Percentiles rank a stretch among this genome's conserved stretches.
Conservation (phyloP, 2,888 invertebrate genomes). For the Margaritifera margaritifera region DNA sequence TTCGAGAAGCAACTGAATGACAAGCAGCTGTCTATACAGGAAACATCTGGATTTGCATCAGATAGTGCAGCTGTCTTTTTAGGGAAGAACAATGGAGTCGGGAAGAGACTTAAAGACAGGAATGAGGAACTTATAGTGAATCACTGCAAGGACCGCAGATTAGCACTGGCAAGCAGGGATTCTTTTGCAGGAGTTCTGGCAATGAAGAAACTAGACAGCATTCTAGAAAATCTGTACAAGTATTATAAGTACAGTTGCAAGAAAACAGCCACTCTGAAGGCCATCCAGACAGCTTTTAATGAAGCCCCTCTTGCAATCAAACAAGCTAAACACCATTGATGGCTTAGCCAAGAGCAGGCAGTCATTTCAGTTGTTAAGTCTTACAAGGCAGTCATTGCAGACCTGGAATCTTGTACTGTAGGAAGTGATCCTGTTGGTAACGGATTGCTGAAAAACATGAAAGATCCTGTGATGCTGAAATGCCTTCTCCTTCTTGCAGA, state of each 20-base stretch:
- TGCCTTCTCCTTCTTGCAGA: constrained; percentile 22
- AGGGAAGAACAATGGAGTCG: too few relatives aligned
- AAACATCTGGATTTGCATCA: constrained; percentile 26
- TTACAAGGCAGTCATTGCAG: constrained; percentile 21
- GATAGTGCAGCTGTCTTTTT: too few relatives aligned
- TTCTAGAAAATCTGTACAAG: constrained; percentile 25
- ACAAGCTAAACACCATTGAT: too few relatives aligned
- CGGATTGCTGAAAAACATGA: constrained; percentile 32
- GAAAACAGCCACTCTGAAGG: constrained; percentile 22
- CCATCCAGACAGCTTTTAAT: constrained; percentile 24
- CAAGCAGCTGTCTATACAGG: constrained; percentile 3
- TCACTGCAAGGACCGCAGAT: too few relatives aligned
- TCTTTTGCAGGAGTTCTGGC: too few relatives aligned
- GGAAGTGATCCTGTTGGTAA: too few relatives aligned
- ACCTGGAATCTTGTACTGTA: too few relatives aligned
- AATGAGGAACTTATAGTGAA: too few relatives aligned
- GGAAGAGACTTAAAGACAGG: too few relatives aligned
- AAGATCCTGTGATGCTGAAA: constrained; percentile 16
- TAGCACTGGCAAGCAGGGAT: too few relatives aligned
- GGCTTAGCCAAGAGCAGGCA: constrained; percentile 36
- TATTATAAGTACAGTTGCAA: constrained; percentile 27
- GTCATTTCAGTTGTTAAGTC: constrained; percentile 18
- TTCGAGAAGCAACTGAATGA: constrained; percentile 9
- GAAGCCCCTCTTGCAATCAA: constrained; percentile 28
- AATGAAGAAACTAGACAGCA: too few relatives aligned